Evolutionary conservation across 2,113 vertebrate species (phyloP).

Genomic region (Laticauda laticaudata): DNA sequence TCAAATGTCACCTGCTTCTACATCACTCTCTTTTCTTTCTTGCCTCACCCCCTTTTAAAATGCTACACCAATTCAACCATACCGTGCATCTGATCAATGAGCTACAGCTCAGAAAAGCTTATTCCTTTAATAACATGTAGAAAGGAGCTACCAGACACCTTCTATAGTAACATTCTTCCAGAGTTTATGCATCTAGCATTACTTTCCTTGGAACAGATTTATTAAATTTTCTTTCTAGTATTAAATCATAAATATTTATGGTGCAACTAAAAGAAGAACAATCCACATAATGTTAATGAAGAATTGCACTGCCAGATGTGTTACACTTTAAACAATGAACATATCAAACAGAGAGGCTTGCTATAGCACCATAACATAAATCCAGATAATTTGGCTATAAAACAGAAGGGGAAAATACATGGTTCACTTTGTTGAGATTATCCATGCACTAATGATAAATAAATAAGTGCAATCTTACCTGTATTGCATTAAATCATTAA

Average conservation of each 20-base stretch:
- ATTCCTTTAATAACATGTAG: not conserved
- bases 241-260: constrained; percentile 13
- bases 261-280: not conserved
- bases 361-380: constrained; percentile 35
- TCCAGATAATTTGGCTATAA: constrained; percentile 21
- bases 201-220: not conserved
- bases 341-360: constrained; percentile 32
- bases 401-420: not conserved
- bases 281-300: constrained; percentile 20
- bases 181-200: not conserved
- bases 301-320: constrained; percentile 10
- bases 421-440: not conserved
- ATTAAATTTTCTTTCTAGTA: not conserved
- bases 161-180: not conserved
- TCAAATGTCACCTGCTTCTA: not conserved
- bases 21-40: not conserved
- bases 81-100: not conserved
- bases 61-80: not conserved
- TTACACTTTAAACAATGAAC: constrained; percentile 36
- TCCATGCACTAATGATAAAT: constrained; percentile 7
- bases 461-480: constrained; percentile 34
- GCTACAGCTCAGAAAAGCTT: not conserved
- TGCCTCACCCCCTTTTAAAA: not conserved
- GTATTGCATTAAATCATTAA: constrained; percentile 47
- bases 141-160: not conserved